These are phyloP conservation scores for Metalampra italica DNA, from an alignment of 2,888 invertebrate genomes.

Conservation along the genomic window DNA sequence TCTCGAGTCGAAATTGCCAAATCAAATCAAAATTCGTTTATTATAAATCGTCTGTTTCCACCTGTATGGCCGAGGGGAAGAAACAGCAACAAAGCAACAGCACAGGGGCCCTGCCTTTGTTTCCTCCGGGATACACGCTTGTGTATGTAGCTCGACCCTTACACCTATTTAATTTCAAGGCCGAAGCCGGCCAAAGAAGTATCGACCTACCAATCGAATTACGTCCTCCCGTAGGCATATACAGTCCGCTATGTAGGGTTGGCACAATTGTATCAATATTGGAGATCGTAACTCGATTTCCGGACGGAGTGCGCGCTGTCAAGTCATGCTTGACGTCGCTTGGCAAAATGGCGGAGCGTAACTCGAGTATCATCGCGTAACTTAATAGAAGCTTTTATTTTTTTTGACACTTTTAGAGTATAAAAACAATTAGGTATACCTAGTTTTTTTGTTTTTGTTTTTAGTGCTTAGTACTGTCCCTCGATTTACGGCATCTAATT, in stretches of 20 bases:
- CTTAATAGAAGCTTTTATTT: background rate
- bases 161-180: background rate
- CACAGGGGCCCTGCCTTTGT: too few relatives aligned
- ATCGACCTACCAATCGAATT: conserved; percentile 44
- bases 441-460: too few relatives aligned
- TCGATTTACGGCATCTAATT: too few relatives aligned
- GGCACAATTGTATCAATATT: conserved; percentile 71
- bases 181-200: background rate
- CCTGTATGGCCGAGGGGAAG: too few relatives aligned
- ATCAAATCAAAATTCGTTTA: too few relatives aligned
- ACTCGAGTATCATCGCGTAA: background rate
- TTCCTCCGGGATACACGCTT: too few relatives aligned
- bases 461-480: too few relatives aligned
- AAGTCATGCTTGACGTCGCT: conserved; percentile 35
- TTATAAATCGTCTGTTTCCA: too few relatives aligned
- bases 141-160: too few relatives aligned
- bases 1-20: too few relatives aligned
- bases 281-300: conserved; percentile 65
- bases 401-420: background rate
- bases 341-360: conserved; percentile 33
- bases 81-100: too few relatives aligned
- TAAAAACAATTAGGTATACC: background rate
- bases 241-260: conserved; percentile 54
- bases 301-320: conserved; percentile 45
- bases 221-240: conserved; percentile 50